Evolutionary conservation across 1,140 invertebrate species (phyloP).

Genomic region (Sycophila sp.): DNA sequence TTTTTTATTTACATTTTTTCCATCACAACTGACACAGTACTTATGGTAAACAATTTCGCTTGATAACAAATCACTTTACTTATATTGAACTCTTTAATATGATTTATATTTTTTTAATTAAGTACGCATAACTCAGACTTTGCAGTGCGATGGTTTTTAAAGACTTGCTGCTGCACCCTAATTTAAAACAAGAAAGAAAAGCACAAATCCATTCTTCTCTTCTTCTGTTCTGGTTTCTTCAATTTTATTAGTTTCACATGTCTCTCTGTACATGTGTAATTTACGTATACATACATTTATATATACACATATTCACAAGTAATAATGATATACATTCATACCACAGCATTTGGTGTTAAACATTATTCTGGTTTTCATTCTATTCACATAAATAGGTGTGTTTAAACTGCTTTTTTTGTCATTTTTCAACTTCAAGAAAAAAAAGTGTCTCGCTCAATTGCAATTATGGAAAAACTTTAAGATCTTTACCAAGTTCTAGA

Average conservation of each 20-base stretch:
- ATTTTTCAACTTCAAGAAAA: not conserved
- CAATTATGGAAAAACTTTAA: no score
- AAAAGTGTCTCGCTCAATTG: not conserved
- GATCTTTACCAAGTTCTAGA: no score
- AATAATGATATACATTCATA: slow-evolving; percentile 29
- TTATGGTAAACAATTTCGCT: slow-evolving; percentile 27
- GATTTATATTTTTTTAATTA: slow-evolving; percentile 28
- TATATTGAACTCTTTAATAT: slow-evolving; percentile 44
- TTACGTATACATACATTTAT: slow-evolving; percentile 43
- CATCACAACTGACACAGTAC: slow-evolving; percentile 25
- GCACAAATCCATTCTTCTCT: slow-evolving; percentile 17
- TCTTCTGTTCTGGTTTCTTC: no score
- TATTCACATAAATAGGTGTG: slow-evolving; percentile 35
- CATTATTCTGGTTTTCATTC: slow-evolving; percentile 1
- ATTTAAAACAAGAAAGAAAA: slow-evolving; percentile 40
- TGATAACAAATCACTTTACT: slow-evolving; percentile 38
- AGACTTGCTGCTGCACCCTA: slow-evolving; percentile 12
- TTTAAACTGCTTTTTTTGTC: no score
- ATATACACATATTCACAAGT: slow-evolving; percentile 46
- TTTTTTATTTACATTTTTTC: slow-evolving; percentile 36
- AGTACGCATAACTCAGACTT: slow-evolving; percentile 35
- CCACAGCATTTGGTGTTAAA: slow-evolving; percentile 3
- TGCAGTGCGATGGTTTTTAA: slow-evolving; percentile 12
- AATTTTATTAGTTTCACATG: no score
- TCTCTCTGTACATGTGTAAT: slow-evolving; percentile 37